A percentile compares a stretch with the other conserved stretches of the same genome.
Conservation (phyloP, 2,888 invertebrate species). For the Margaritifera margaritifera region DNA sequence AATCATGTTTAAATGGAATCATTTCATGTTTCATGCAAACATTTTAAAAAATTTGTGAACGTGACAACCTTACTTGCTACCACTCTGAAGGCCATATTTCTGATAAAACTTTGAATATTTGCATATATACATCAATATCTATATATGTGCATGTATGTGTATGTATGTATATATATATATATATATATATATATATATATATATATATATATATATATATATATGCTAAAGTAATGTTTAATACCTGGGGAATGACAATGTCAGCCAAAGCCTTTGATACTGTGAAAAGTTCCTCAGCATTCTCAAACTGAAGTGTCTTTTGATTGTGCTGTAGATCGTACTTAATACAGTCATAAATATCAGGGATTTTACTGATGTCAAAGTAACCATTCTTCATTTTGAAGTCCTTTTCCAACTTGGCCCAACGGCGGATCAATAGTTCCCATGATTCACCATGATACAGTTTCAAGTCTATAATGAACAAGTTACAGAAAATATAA, state of each 20-base stretch:
- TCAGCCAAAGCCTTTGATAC: constrained; percentile 98
- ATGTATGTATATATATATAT: no score
- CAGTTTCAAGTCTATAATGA: constrained; percentile 84
- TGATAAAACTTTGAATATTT: no score
- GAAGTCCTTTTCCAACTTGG: constrained; percentile 98
- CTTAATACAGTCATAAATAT: constrained; percentile 99
- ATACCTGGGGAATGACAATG: constrained; percentile 96
- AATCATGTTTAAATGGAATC: no score
- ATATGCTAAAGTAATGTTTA: no score
- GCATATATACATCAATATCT: no score
- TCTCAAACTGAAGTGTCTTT: constrained; percentile 86
- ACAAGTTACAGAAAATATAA: no score
- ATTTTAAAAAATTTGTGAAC: no score
- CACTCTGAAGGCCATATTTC: no score
- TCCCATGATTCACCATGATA: constrained; percentile 99
- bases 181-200: no score
- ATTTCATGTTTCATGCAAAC: no score
- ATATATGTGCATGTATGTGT: no score
- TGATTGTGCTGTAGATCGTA: constrained; percentile 98
- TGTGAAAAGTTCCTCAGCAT: constrained; percentile 79
- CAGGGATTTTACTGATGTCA: constrained; percentile 99
- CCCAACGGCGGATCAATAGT: constrained; percentile 96
- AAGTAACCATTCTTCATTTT: constrained; percentile 89
- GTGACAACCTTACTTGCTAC: no score
- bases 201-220: neutral